Conservation (phyloP, 2,113 vertebrate species). For the Neodon shergylaensis region DNA sequence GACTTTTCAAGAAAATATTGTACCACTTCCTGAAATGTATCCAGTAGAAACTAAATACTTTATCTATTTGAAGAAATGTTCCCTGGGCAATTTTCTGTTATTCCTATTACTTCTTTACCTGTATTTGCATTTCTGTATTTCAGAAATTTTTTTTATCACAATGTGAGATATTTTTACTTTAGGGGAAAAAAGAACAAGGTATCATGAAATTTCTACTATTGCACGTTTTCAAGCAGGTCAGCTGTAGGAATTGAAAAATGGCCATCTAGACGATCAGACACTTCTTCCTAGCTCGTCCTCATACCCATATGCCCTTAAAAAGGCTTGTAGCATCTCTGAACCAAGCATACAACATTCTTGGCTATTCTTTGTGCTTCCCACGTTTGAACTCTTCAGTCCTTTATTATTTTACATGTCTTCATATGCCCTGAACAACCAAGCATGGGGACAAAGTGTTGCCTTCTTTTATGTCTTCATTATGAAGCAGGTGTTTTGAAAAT, state of each 20-base stretch:
- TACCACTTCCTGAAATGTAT: not conserved
- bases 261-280: not conserved
- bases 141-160: not conserved
- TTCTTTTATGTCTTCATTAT: not conserved
- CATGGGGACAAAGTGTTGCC: not conserved
- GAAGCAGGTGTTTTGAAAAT: not conserved
- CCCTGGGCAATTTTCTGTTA: not conserved
- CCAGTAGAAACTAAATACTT: not conserved
- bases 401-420: not conserved
- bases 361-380: not conserved
- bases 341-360: too few relatives aligned
- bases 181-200: not conserved
- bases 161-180: not conserved
- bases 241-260: not conserved
- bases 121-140: not conserved
- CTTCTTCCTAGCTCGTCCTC: not conserved
- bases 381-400: not conserved
- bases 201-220: not conserved
- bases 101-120: not conserved
- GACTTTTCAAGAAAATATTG: not conserved
- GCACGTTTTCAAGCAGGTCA: not conserved
- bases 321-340: not conserved
- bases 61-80: not conserved
- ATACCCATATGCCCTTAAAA: fast-evolving
- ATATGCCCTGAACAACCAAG: not conserved